Conservation (phyloP, 2,113 vertebrate species). For the Cyprinus carpio region DNA sequence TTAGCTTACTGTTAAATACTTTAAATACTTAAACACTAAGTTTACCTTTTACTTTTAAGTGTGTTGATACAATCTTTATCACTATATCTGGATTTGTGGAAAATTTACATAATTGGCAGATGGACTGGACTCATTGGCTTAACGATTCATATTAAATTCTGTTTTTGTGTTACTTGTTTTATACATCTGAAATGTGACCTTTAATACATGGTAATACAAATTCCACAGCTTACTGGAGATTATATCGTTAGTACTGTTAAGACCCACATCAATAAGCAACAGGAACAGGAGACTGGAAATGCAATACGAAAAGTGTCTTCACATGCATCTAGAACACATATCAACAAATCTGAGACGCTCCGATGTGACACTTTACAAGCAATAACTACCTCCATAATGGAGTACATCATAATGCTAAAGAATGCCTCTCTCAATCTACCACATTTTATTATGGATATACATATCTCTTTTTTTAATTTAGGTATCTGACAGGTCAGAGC, state of each 20-base stretch:
- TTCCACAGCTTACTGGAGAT: neutral
- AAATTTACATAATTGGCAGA: neutral
- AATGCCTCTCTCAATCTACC: neutral
- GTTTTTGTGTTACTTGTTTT: neutral
- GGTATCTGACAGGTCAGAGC: conserved; percentile 10
- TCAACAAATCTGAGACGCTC: neutral
- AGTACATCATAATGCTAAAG: neutral
- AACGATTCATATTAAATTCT: neutral
- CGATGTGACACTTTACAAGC: conserved; percentile 1
- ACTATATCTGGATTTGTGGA: neutral
- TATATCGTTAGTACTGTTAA: conserved; percentile 1
- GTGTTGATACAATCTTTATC: neutral
- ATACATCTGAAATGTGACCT: conserved; percentile 13
- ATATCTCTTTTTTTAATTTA: conserved; percentile 21
- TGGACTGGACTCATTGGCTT: neutral
- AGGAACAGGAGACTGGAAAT: neutral
- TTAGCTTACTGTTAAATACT: neutral
- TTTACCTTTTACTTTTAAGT: neutral
- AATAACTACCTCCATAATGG: neutral
- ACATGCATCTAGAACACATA: neutral
- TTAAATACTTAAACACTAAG: neutral
- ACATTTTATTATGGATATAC: conserved; percentile 3
- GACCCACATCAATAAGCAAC: neutral
- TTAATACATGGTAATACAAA: neutral
- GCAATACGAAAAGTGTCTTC: neutral